Evolutionary conservation across 2,888 invertebrate species (phyloP).

Genomic region (Cephus pulcher): DNA sequence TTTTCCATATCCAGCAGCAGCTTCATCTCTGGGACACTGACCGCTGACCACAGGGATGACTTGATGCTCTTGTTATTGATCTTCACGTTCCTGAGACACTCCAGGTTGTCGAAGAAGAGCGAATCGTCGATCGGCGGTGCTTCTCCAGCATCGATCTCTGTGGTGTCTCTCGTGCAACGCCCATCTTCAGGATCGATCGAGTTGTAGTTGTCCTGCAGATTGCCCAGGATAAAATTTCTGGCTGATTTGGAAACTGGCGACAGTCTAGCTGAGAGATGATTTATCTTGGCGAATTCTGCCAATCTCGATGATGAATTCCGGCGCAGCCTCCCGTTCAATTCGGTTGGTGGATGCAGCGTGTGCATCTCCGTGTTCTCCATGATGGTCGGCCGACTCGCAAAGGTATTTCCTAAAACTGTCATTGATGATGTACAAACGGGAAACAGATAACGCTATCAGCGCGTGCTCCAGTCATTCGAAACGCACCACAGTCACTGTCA

Average conservation of each 20-base stretch:
- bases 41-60: conserved; percentile 54
- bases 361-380: background rate
- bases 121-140: conserved; percentile 62
- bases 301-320: conserved; percentile 39
- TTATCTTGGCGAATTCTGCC: conserved; percentile 13
- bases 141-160: conserved; percentile 59
- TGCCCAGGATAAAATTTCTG: conserved; percentile 23
- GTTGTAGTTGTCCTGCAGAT: background rate
- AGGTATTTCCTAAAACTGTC: background rate
- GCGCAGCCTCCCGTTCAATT: conserved; percentile 28
- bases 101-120: conserved; percentile 60
- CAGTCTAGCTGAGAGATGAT: conserved; percentile 42
- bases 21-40: conserved; percentile 54
- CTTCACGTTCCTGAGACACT: conserved; percentile 44
- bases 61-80: conserved; percentile 49
- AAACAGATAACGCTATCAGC: background rate
- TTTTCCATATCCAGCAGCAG: conserved; percentile 53
- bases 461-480: background rate
- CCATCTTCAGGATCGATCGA: conserved; percentile 32
- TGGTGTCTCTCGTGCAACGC: conserved; percentile 5
- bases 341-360: background rate
- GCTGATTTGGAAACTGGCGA: conserved; percentile 51
- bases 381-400: background rate
- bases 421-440: background rate
- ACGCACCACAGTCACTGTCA: background rate